Percentiles rank a stretch among this genome's conserved stretches.
These are phyloP conservation scores for Drosophila athabasca DNA, from an alignment of 1,140 invertebrate genomes.

Conservation along the genomic window DNA sequence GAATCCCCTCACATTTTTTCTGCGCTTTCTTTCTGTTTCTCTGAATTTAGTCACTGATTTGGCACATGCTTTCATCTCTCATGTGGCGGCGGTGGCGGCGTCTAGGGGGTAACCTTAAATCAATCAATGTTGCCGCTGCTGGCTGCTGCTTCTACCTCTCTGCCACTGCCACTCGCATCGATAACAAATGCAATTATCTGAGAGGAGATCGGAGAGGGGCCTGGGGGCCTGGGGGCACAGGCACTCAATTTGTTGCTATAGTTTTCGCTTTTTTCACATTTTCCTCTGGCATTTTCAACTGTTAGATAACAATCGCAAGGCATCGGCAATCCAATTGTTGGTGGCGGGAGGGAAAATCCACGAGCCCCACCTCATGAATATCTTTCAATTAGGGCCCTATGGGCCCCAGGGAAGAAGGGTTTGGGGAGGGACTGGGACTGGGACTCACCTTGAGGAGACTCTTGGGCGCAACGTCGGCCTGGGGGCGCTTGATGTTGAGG, in stretches of 20 bases:
- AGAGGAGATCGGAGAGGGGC: constrained; percentile 13
- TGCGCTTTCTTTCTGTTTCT: constrained; percentile 16
- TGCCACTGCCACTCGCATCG: constrained; percentile 26
- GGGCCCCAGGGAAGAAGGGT: too few species aligned
- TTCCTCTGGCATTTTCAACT: constrained; percentile 56
- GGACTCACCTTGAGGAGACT: constrained; percentile 75
- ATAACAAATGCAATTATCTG: constrained; percentile 55
- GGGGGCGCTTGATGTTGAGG: constrained; percentile 75
- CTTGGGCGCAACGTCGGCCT: constrained; percentile 68
- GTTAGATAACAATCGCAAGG: constrained; percentile 43
- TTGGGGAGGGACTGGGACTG: constrained; percentile 1
- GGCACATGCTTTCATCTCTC: constrained; percentile 49
- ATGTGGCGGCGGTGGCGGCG: constrained; percentile 28
- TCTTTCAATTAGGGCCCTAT: too few species aligned
- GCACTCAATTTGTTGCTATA: constrained; percentile 8
- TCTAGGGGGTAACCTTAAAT: constrained; percentile 75
- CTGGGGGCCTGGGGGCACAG: not conserved
- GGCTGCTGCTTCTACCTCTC: constrained; percentile 5
- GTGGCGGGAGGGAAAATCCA: not conserved
- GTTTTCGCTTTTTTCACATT: constrained; percentile 31
- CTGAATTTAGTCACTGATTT: constrained; percentile 32
- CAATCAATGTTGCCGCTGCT: constrained; percentile 67
- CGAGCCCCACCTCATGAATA: not conserved
- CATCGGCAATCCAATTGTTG: constrained; percentile 6
- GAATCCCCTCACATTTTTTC: not conserved